Evolutionary conservation across 2,888 invertebrate genomes (phyloP), one percentile per base, ranked within the genome.

Genomic region (Loripinus fragilis): DNA sequence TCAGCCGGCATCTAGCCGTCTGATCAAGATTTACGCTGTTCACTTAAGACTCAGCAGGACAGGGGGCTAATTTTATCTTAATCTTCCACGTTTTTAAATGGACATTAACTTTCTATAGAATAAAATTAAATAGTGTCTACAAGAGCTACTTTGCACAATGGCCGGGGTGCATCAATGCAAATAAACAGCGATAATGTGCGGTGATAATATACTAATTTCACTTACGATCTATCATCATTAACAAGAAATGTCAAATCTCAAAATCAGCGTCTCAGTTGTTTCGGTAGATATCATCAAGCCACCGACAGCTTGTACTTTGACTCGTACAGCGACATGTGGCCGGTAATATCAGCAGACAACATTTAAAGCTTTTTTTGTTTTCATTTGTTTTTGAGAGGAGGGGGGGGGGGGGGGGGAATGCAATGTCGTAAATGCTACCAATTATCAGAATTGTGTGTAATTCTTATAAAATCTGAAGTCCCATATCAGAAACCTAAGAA

Each of bases 81-180:
- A 60, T 60, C 30, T 60, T 7, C 10, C 25, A 60, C 30, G 20
- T 23, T 60, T 60, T 60, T 60, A 30, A 7, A 60, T 60, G 60
- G 60, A 60, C 60, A 60, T 60, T 60, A 60, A 60, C 8, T 60
- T 60, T 60, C 33, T 28, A 60, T 60, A 2, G 33, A 60, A 60
- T 55, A 33, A 28, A 28, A 28, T 60, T 28, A 60, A 60, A 60
- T 60, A 28, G 28, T 60, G 28, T 60, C 60, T 60, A 20, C 60
- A 33, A 60, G 60, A 60, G 33, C 33, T 60, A 33, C 60, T 33
- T 17, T 33, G 30, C 5, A 60, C 60, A 60, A 60, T 33, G 20
- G 30, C 10, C 8, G 15, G 60, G 2, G n/a, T 60, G 60, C 60
- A 60, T 60, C 30, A 33, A 60, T 60, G 60, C 60, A 60, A 60